These are phyloP conservation scores for Heteromyza rotundicornis DNA, from an alignment of 2,888 invertebrate species.

Conservation along the genomic window DNA sequence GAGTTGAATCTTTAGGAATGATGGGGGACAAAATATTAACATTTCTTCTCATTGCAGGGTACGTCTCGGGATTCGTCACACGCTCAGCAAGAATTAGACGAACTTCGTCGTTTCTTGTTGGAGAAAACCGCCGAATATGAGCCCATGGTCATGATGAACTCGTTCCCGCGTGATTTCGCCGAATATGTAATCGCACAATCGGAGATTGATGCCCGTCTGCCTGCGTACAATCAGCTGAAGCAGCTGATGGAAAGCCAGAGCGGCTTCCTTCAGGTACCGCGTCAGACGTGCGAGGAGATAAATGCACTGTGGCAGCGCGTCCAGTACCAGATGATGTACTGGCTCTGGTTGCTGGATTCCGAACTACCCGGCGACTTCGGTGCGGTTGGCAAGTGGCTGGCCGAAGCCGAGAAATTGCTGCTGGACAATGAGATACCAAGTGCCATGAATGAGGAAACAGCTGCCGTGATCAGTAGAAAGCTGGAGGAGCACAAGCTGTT, in stretches of 20 bases:
- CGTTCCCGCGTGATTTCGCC: constrained; percentile 79
- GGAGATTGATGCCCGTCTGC: constrained; percentile 76
- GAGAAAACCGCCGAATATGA: constrained; percentile 79
- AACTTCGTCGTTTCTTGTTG: constrained; percentile 81
- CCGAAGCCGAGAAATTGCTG: constrained; percentile 82
- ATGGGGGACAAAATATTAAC: background rate
- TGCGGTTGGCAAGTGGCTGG: constrained; percentile 87
- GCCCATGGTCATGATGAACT: constrained; percentile 76
- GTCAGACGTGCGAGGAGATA: constrained; percentile 85
- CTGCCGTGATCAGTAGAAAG: constrained; percentile 84
- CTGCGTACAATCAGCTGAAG: constrained; percentile 78
- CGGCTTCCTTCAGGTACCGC: constrained; percentile 80
- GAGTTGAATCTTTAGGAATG: constrained; percentile 24
- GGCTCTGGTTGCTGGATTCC: constrained; percentile 90
- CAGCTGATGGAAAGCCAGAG: constrained; percentile 78
- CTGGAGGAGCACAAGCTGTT: constrained; percentile 88
- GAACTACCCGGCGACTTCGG: constrained; percentile 85
- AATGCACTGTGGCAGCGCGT: constrained; percentile 82
- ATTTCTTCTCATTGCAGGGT: constrained; percentile 61
- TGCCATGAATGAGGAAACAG: constrained; percentile 87
- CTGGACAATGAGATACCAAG: constrained; percentile 81
- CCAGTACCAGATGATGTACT: constrained; percentile 78
- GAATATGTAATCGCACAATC: constrained; percentile 80
- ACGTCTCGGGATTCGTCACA: constrained; percentile 77
- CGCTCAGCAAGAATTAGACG: constrained; percentile 81